Evolutionary conservation across 1,140 invertebrate species (phyloP), one percentile per base, ranked within the genome.

Genomic region (Andrena cerasifolii): DNA sequence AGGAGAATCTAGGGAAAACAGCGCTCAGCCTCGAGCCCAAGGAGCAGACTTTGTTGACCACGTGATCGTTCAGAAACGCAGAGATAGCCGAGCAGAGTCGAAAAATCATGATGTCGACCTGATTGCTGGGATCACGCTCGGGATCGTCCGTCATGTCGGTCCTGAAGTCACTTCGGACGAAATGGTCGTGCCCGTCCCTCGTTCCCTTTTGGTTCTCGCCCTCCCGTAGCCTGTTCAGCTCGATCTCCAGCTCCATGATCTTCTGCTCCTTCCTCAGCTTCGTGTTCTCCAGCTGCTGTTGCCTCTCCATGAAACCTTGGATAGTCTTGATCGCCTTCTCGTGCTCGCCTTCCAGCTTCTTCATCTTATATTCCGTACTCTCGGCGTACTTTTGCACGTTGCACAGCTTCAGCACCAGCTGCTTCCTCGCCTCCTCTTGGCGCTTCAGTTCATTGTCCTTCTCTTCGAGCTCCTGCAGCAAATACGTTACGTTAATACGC

Each of bases 301-400:
- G 87, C 0, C 89, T 85, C 26, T 88, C 82, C 79, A 93, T 86
- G n/a, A 93, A 89, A 6, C 90, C 89, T 78, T 93, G 91, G 51
- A 93, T 92, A 28, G 88, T 88, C 62, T 88, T 88, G 16, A 91
- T 82, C 0, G 91, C 92, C 33, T 90, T 91, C 43, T 89, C 82
- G 31, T 92, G 85, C 3, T 91, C 86, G 0, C 58, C 67, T 40
- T 92, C 87, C 0, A 92, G n/a, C 6, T 91, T 88, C 26, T 89
- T 90, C 24, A 89, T 72, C 40, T 89, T 89, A 49, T 89, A 78
- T 8, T 89, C 86, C 0, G 70, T 83, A 0, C 74, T 70, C 12
- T 90, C 85, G 0, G 58, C 53, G 0, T 86, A 74, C 67, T 91
- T 89, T 67, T 91, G 85, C 4, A 85, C 71, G 45, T 84, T 92